These are phyloP conservation scores for Zingel zingel DNA, from an alignment of 2,113 vertebrate species.

Conservation along the genomic window DNA sequence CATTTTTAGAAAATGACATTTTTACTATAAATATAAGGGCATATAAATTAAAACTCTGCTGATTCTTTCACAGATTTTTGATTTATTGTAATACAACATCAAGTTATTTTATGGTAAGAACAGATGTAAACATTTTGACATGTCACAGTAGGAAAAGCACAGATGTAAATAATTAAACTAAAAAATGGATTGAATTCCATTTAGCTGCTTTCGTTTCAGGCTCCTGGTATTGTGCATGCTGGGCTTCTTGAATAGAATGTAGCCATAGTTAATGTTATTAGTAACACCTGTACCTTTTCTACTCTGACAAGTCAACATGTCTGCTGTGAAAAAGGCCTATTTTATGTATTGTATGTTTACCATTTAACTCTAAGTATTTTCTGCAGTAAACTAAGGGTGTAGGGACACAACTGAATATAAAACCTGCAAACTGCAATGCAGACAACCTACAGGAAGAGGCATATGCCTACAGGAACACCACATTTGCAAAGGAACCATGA, in stretches of 20 bases:
- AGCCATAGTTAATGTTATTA: not conserved
- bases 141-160: not conserved
- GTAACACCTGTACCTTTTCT: not conserved
- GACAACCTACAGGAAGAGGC: not conserved
- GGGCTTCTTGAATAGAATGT: not conserved
- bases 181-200: not conserved
- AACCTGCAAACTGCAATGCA: slow-evolving; percentile 13
- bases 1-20: too few species aligned
- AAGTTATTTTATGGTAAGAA: not conserved
- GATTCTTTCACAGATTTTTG: not conserved
- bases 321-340: not conserved
- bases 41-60: not conserved
- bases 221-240: not conserved
- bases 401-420: not conserved
- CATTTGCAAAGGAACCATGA: not conserved
- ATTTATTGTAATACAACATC: not conserved
- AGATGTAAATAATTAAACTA: not conserved
- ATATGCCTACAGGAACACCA: not conserved
- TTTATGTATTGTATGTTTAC: not conserved
- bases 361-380: not conserved
- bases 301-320: not conserved
- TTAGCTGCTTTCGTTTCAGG: not conserved
- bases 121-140: not conserved
- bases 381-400: not conserved
- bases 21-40: not conserved